Conservation (phyloP, 2,797 vertebrate species). For the Somateria mollissima region DNA sequence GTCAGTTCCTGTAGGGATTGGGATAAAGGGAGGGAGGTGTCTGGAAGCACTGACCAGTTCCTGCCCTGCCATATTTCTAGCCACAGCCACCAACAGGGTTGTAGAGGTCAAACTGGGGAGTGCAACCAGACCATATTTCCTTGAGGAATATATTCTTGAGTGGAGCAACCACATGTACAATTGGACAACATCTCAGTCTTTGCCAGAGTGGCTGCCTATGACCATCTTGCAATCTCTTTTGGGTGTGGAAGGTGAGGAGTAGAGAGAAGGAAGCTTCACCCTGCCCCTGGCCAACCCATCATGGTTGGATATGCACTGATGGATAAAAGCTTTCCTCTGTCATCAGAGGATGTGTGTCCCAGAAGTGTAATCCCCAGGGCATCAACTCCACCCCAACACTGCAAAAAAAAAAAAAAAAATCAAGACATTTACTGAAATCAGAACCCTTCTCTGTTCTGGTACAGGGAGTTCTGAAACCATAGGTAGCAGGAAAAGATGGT, state of each 20-base stretch:
- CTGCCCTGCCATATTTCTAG: not conserved
- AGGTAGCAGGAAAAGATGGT: not conserved
- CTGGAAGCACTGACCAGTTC: not conserved
- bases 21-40: not conserved
- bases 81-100: not conserved
- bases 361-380: not conserved
- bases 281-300: not conserved
- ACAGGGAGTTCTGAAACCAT: not conserved
- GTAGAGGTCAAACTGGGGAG: not conserved
- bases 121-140: not conserved
- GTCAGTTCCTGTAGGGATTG: not conserved
- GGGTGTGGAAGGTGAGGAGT: not conserved
- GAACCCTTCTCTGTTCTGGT: not conserved
- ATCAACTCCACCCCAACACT: not conserved
- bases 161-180: not conserved
- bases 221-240: not conserved
- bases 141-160: not conserved
- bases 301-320: not conserved
- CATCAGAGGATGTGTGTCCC: not conserved
- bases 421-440: not conserved
- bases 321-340: not conserved
- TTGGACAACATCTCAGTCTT: not conserved
- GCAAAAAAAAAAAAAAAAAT: not conserved
- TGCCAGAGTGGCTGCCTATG: not conserved
- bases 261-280: not conserved